Base-by-base conservation (phyloP, 2,113 vertebrate genomes). In the Phycodurus eques region DNA sequence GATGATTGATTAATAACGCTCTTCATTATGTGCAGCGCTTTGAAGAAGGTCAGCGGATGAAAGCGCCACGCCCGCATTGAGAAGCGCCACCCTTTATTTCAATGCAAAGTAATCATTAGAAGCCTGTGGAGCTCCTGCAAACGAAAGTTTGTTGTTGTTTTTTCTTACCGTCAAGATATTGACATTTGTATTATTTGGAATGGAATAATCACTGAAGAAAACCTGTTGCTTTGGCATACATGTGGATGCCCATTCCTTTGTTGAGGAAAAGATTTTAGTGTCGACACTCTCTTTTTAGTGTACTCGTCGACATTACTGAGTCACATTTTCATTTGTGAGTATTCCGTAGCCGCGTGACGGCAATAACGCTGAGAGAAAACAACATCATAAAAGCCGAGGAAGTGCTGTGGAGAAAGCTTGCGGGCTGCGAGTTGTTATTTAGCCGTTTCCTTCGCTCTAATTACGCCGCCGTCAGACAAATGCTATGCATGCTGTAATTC, bases 1-100 rank as follows among this genome's bases (percentile, higher is more conserved):
- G 76, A 76, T 81, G 85, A 86, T 86, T 79, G 77, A 88, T 88
- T 86, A 75, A 83, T 78, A 83, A 84, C 74, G 64, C 77, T 80
- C 78, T 75, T 81, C 75, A 82, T 84, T 79, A 77, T n/a, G 61
- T 51, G 57, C 73, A 77, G 60, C 35, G 44, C 80, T 89, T 83
- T 87, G 81, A 86, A 87, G 76, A 80, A 68, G 70, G 53, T 33
- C 70, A 80, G 76, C 63, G 80, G 81, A 84, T 87, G 72, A 87
- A 90, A 66, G 64, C 64, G 62, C 27, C 1, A 20, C 17, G 49
- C 53, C 19, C 6, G 4, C 35, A 39, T 39, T 6, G 51, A 81
- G 59, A 79, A 59, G 33, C 17, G 49, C 53, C 19, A 10, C 59
- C 64, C 75, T 79, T 83, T 73, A 79, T 80, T 69, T 68, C 68